Percentiles rank a stretch among this genome's conserved stretches.
These are phyloP conservation scores for Geotrypetes seraphini DNA, from an alignment of 2,797 vertebrate species.

Conservation along the genomic window DNA sequence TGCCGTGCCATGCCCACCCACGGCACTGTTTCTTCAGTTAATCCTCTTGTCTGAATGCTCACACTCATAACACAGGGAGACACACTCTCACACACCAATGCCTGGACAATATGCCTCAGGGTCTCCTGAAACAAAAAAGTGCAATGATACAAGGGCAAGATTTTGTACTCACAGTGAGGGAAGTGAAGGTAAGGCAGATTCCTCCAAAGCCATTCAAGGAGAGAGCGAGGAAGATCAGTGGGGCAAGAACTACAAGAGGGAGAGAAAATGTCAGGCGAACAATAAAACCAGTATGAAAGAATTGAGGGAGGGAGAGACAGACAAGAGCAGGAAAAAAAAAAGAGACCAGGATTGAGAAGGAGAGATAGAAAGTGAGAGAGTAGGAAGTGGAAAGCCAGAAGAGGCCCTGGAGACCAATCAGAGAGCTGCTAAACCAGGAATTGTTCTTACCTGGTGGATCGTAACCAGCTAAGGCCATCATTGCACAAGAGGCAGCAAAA, in stretches of 20 bases:
- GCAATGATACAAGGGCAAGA: neutral
- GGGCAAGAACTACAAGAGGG: conserved; percentile 41
- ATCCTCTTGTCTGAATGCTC: too few relatives aligned
- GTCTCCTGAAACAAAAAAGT: too few relatives aligned
- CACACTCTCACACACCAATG: too few relatives aligned
- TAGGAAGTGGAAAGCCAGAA: too few relatives aligned
- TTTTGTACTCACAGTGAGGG: conserved; percentile 70
- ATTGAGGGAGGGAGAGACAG: conserved; percentile 9
- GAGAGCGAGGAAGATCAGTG: conserved; percentile 75
- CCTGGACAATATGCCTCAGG: too few relatives aligned
- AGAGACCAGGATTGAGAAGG: neutral
- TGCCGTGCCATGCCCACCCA: too few relatives aligned
- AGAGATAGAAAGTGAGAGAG: conserved; percentile 1
- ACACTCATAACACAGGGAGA: too few relatives aligned
- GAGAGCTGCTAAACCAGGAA: neutral
- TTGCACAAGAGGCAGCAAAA: conserved; percentile 68
- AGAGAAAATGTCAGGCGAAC: neutral
- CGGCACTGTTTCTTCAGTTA: too few relatives aligned
- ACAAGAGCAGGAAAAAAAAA: neutral
- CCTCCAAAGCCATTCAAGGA: conserved; percentile 84
- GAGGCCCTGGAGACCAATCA: neutral
- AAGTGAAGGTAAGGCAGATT: conserved; percentile 87
- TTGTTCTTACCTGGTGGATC: conserved; percentile 50
- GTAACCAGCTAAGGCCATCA: conserved; percentile 67
- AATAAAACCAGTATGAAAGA: conserved; percentile 9